phyloP scores from a whole-genome alignment of 2,888 invertebrate species.

The Nephrotoma guestfalica region DNA sequence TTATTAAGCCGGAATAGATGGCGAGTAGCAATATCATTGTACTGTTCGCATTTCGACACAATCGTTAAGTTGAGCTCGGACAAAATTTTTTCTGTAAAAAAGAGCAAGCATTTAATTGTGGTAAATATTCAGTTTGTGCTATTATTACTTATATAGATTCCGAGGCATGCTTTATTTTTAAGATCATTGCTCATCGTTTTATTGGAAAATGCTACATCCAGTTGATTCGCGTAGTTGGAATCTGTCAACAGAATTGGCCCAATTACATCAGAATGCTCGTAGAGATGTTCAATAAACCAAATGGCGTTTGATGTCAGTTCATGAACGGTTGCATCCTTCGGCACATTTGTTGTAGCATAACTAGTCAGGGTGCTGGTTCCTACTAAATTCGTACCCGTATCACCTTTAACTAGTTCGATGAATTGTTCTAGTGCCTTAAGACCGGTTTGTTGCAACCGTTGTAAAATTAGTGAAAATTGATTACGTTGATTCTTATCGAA shows the following conservation, averaged over 20 bases:
- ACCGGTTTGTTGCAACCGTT: slow-evolving; percentile 62
- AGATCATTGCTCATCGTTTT: slow-evolving; percentile 34
- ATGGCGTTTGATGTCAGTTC: slow-evolving; percentile 90
- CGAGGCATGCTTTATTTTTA: slow-evolving; percentile 50
- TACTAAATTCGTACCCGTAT: slow-evolving; percentile 57
- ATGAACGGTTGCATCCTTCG: slow-evolving; percentile 96
- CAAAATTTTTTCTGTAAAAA: slow-evolving; percentile 63
- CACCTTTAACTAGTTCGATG: slow-evolving; percentile 70
- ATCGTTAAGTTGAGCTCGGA: slow-evolving; percentile 82
- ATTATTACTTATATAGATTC: slow-evolving; percentile 66
- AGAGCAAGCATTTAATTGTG: not conserved
- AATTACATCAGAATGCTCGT: slow-evolving; percentile 62
- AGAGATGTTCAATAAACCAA: slow-evolving; percentile 77
- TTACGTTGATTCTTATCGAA: slow-evolving; percentile 52
- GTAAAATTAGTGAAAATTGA: slow-evolving; percentile 58
- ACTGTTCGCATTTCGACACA: slow-evolving; percentile 82
- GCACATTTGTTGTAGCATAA: slow-evolving; percentile 31
- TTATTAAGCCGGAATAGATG: slow-evolving; percentile 90
- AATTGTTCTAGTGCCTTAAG: slow-evolving; percentile 85
- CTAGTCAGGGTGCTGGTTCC: slow-evolving; percentile 26
- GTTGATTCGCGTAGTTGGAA: slow-evolving; percentile 37
- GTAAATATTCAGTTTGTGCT: too few species aligned
- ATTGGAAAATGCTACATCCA: slow-evolving; percentile 36
- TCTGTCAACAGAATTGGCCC: slow-evolving; percentile 39
- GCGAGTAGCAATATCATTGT: slow-evolving; percentile 70